phyloP scores from a whole-genome alignment of 2,113 vertebrate species.

The Tenebrosternarchus preto region DNA sequence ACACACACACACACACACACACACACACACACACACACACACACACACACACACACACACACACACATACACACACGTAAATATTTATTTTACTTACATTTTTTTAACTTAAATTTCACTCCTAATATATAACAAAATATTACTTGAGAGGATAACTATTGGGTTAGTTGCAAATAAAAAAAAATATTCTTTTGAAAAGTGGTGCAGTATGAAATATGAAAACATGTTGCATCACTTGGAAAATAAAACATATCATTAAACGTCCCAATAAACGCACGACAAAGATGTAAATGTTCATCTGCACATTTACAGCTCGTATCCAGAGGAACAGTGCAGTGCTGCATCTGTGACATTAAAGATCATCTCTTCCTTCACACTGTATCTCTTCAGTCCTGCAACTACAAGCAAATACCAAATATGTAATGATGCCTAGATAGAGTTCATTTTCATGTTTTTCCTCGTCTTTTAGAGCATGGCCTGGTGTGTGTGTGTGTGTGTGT shows the following conservation, averaged over 20 bases:
- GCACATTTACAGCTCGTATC: neutral
- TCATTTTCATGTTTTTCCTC: slow-evolving; percentile 33
- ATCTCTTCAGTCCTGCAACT: slow-evolving; percentile 4
- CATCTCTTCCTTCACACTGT: neutral
- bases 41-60: too few relatives aligned
- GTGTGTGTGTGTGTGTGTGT: slow-evolving; percentile 10
- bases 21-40: too few relatives aligned
- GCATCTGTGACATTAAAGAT: neutral
- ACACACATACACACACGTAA: too few relatives aligned
- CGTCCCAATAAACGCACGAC: neutral
- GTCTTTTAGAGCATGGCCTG: slow-evolving; percentile 6
- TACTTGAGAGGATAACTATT: neutral
- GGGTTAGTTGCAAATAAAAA: neutral
- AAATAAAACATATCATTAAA: neutral
- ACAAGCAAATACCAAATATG: slow-evolving; percentile 18
- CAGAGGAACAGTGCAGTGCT: neutral
- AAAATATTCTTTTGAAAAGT: neutral
- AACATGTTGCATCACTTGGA: neutral
- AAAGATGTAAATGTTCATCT: neutral
- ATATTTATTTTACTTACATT: too few relatives aligned
- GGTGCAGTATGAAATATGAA: neutral
- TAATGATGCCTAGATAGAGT: slow-evolving; percentile 24
- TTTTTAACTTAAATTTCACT: neutral
- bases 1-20: too few relatives aligned
- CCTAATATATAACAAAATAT: neutral